A percentile compares a stretch with the other conserved stretches of the same genome.
Conservation (phyloP, 2,797 vertebrate species). For the Melanotaenia parkinsoni region DNA sequence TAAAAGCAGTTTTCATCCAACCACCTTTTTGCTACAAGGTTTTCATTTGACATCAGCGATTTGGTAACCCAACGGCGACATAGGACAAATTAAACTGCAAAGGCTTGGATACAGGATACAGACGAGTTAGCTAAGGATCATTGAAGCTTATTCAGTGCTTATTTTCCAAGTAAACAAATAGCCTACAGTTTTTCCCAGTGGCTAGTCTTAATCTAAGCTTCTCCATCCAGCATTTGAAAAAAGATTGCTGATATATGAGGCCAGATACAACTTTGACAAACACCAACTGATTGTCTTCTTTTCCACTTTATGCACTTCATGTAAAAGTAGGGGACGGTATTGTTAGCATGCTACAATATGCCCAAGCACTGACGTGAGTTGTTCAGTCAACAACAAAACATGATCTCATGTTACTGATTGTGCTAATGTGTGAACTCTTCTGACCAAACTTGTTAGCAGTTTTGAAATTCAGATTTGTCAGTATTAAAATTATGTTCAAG, state of each 20-base stretch:
- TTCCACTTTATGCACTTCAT: conserved; percentile 74
- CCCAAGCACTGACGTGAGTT: conserved; percentile 87
- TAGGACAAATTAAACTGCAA: conserved; percentile 73
- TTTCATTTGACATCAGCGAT: conserved; percentile 66
- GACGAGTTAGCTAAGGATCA: conserved; percentile 47
- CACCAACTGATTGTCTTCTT: conserved; percentile 65
- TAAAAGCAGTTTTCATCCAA: conserved; percentile 10
- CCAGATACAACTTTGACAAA: conserved; percentile 63
- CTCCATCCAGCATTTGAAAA: conserved; percentile 64
- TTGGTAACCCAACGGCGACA: conserved; percentile 79
- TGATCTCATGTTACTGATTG: conserved; percentile 90
- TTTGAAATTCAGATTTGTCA: conserved; percentile 88
- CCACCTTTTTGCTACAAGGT: conserved; percentile 48
- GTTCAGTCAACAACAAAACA: conserved; percentile 84
- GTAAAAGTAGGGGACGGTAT: conserved; percentile 72
- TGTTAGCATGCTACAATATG: conserved; percentile 84
- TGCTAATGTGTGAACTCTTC: conserved; percentile 92
- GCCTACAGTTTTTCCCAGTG: conserved; percentile 40
- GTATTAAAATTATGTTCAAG: conserved; percentile 88
- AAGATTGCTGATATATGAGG: conserved; percentile 76
- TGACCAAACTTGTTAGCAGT: conserved; percentile 90
- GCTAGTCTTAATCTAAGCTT: conserved; percentile 56
- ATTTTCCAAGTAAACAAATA: conserved; percentile 51
- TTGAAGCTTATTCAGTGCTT: conserved; percentile 45
- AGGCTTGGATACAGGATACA: conserved; percentile 75